Percentiles rank a stretch among this genome's conserved stretches.
These are phyloP conservation scores for Menidia beryllina DNA, from an alignment of 2,113 vertebrate genomes.

Conservation along the genomic window DNA sequence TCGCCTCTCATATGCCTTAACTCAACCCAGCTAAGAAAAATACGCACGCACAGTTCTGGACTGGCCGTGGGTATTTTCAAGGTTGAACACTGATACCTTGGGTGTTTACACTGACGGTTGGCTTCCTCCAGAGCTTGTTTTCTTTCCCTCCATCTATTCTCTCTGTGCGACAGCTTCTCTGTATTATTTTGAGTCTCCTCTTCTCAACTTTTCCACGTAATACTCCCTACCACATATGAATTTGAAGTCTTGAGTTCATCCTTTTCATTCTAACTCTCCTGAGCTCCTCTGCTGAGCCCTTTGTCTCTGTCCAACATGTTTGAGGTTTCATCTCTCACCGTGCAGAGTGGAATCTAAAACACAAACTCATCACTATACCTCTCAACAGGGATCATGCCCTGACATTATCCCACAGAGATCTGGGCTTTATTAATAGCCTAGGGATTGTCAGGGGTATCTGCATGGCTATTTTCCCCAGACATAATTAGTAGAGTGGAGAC, in stretches of 20 bases:
- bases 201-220: conserved; percentile 26
- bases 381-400: conserved; percentile 42
- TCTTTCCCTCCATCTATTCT: conserved; percentile 34
- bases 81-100: conserved; percentile 42
- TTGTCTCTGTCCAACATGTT: conserved; percentile 6
- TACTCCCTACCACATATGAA: conserved; percentile 18
- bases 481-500: conserved; percentile 58
- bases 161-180: conserved; percentile 10
- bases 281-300: conserved; percentile 7
- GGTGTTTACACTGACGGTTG: conserved; percentile 58
- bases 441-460: conserved; percentile 62
- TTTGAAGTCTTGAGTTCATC: conserved; percentile 23
- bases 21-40: conserved; percentile 61
- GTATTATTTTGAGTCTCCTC: conserved; percentile 11
- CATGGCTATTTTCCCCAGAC: conserved; percentile 53
- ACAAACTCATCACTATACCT: conserved; percentile 38
- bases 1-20: conserved; percentile 26
- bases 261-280: not conserved
- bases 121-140: conserved; percentile 54
- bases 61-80: conserved; percentile 47
- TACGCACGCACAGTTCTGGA: conserved; percentile 45
- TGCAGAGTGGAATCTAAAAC: conserved; percentile 48
- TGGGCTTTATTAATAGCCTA: conserved; percentile 68
- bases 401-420: conserved; percentile 68
- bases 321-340: conserved; percentile 2